Base-by-base conservation (phyloP, 2,113 vertebrate genomes). In the Aphyosemion australe region DNA sequence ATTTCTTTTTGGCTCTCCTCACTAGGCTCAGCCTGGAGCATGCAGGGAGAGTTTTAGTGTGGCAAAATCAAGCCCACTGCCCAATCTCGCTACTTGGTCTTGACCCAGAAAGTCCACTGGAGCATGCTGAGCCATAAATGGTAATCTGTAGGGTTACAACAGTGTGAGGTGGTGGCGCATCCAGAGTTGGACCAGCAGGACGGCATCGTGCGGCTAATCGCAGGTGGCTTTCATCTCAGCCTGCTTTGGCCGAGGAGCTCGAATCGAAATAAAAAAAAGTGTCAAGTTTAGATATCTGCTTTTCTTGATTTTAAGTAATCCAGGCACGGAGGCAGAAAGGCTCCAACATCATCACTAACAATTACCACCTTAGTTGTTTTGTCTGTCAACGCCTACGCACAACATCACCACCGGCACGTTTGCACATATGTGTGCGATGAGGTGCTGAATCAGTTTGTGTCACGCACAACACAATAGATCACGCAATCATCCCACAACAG, bases 41-140 rank as follows among this genome's bases (percentile, higher is more conserved):
- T 64, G 52, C 77, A 73, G 61, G 19, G 78, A 78, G 71, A 69
- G 71, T 61, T 69, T 76, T n/a, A 63, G 77, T 59, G 57, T 65
- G 72, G 67, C 65, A 83, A 71, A 76, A 78, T 84, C 74, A 52
- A 71, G 32, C 63, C 69, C 69, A 74, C 82, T 82, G 75, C 71
- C 73, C 80, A 80, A 83, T 84, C 79, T 79, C 54, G 60, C 77
- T 55, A 78, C 82, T 88, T 83, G 85, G 80, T 88, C 79, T 78
- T 87, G 84, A 87, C 87, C 86, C 88, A 89, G 83, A 90, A 89
- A 86, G 84, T 83, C 80, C 78, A 80, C 46, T 61, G 54, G 71
- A 76, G 76, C 88, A 79, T 59, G 69, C 76, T 79, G 84, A 69
- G 86, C 77, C 83, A 85, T 89, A 81, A 84, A 89, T 88, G 88